These are phyloP conservation scores for Bubalus kerabau DNA, from an alignment of 2,113 vertebrate genomes.

Conservation along the genomic window DNA sequence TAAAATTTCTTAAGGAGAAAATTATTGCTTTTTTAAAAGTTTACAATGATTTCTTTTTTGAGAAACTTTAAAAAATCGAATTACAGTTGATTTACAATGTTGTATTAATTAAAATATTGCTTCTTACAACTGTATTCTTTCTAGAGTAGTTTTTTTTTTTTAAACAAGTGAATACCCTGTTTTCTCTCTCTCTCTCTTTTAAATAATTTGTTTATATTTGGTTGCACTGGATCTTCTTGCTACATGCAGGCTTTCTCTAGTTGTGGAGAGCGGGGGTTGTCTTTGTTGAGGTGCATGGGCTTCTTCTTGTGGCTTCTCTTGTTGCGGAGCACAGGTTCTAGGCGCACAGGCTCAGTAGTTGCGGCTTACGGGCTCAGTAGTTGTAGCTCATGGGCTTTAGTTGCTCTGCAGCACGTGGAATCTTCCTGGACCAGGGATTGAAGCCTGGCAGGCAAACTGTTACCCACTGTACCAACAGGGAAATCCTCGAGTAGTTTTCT, in stretches of 20 bases:
- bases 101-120: background rate
- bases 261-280: background rate
- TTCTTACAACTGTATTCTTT: background rate
- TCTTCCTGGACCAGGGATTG: background rate
- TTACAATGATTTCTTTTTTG: background rate
- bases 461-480: background rate
- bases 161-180: background rate
- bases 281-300: background rate
- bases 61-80: background rate
- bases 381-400: background rate
- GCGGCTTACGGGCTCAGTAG: background rate
- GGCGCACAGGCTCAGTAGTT: background rate
- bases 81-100: background rate
- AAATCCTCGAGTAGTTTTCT: background rate
- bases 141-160: background rate
- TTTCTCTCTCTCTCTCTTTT: background rate
- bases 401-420: background rate
- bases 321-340: background rate
- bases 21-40: background rate
- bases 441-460: background rate
- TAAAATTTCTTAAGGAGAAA: background rate
- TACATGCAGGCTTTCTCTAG: background rate
- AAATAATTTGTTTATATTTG: background rate
- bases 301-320: background rate
- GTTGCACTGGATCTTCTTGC: background rate